phyloP scores from a whole-genome alignment of 2,113 vertebrate species.

The Antechinus flavipes region DNA sequence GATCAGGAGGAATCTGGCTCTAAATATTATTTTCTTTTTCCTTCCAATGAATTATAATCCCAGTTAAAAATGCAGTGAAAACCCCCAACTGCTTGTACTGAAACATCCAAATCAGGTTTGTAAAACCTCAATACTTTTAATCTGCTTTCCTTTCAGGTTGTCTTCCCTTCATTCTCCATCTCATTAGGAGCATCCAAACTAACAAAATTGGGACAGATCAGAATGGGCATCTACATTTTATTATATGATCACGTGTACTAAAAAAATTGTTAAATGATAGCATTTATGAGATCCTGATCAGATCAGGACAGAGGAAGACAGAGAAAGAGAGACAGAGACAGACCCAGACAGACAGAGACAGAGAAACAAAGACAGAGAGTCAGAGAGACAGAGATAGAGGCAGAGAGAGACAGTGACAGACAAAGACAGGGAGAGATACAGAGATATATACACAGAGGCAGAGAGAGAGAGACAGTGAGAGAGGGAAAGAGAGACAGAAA shows the following conservation, averaged over 20 bases:
- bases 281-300: neutral
- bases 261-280: neutral
- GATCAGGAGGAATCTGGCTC: neutral
- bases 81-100: neutral
- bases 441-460: too few species aligned
- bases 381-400: neutral
- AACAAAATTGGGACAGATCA: neutral
- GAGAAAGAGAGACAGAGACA: too few species aligned
- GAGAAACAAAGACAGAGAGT: neutral
- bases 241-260: neutral
- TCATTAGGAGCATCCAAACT: neutral
- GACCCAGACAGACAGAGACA: neutral
- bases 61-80: neutral
- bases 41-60: neutral
- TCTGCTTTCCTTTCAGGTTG: neutral
- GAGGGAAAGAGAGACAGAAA: too few species aligned
- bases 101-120: neutral
- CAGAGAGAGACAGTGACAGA: neutral
- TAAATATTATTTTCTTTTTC: neutral
- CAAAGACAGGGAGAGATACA: neutral
- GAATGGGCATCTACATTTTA: neutral
- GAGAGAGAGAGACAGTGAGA: too few species aligned
- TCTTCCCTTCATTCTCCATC: neutral
- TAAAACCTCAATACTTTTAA: neutral
- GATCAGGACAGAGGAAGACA: too few species aligned